Conservation (phyloP, 2,888 invertebrate species). For the Eledone cirrhosa region DNA sequence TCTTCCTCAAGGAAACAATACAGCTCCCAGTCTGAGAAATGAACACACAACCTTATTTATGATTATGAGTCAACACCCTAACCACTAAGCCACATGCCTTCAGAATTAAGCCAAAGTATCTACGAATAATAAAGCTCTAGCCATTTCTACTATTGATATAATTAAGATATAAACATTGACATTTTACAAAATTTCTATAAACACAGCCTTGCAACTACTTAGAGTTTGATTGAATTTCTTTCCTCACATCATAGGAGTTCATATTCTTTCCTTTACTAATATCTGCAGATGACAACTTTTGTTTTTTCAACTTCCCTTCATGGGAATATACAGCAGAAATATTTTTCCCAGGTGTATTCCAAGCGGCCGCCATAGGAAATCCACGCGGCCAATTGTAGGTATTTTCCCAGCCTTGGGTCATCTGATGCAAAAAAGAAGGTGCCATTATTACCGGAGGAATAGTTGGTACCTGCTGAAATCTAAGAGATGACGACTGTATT, state of each 20-base stretch:
- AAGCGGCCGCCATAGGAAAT: conserved; percentile 10
- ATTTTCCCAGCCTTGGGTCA: conserved; percentile 21
- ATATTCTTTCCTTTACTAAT: not conserved
- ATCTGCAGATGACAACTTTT: not conserved
- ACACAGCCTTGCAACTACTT: not conserved
- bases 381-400: conserved; percentile 2
- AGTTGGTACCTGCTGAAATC: conserved; percentile 17
- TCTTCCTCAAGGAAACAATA: too few relatives aligned
- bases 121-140: too few relatives aligned
- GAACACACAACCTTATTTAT: too few relatives aligned
- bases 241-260: conserved; percentile 4
- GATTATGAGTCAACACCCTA: too few relatives aligned
- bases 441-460: not conserved
- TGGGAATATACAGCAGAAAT: not conserved
- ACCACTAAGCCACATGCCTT: too few relatives aligned
- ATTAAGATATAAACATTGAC: too few relatives aligned
- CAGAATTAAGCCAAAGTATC: too few relatives aligned
- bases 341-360: conserved; percentile 5
- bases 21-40: too few relatives aligned
- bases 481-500: not conserved
- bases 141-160: too few relatives aligned
- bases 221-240: conserved; percentile 22
- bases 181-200: too few relatives aligned
- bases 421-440: conserved; percentile 7
- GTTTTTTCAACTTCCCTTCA: conserved; percentile 5